Evolutionary conservation across 2,113 vertebrate genomes (phyloP).

Genomic region (Poeciliopsis occidentalis): DNA sequence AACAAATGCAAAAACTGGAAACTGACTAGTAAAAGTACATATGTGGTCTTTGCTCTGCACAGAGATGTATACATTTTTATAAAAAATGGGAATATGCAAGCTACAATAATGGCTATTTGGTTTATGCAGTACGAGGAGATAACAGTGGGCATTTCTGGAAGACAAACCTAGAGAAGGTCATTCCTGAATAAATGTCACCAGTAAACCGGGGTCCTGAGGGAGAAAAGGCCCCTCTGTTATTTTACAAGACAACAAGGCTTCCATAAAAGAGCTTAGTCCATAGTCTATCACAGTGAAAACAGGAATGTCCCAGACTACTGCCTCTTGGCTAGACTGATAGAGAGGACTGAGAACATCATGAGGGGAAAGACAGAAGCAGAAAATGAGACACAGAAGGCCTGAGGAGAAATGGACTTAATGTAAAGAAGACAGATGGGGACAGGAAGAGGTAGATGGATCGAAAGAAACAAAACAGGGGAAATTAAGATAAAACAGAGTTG

Average conservation of each 20-base stretch:
- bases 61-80: too few species aligned
- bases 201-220: constrained; percentile 70
- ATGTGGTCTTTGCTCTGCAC: constrained; percentile 29
- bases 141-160: constrained; percentile 52
- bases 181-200: constrained; percentile 75
- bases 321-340: constrained; percentile 53
- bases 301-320: constrained; percentile 48
- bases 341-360: constrained; percentile 10
- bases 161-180: constrained; percentile 75
- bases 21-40: constrained; percentile 23
- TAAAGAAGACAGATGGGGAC: constrained; percentile 16
- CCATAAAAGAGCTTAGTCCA: constrained; percentile 63
- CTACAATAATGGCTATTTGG: constrained; percentile 64
- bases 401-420: neutral
- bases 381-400: constrained; percentile 19
- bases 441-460: neutral
- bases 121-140: constrained; percentile 62
- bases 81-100: constrained; percentile 44
- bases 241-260: constrained; percentile 71
- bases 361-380: constrained; percentile 33
- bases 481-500: constrained; percentile 20
- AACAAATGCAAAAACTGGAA: constrained; percentile 11
- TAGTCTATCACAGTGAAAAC: constrained; percentile 61
- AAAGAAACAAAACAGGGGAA: constrained; percentile 5
- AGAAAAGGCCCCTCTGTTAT: constrained; percentile 44